Percentiles rank a stretch among this genome's conserved stretches.
Evolutionary conservation across 2,888 invertebrate genomes (phyloP).

Genomic region (Sturmia bella): DNA sequence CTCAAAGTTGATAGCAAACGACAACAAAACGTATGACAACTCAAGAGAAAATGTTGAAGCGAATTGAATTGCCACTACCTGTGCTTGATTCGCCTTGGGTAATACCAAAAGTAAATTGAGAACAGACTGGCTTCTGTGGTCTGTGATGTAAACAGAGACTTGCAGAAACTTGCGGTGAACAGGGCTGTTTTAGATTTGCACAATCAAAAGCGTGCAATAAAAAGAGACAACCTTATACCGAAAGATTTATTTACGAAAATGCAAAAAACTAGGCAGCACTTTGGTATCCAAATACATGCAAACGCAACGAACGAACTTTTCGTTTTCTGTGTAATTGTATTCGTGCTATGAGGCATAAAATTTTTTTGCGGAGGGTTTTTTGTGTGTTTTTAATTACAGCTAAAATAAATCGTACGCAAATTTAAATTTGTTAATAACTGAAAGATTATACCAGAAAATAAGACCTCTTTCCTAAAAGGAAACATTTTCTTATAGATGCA

Average conservation of each 20-base stretch:
- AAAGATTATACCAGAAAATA: conserved; percentile 44
- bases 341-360: conserved; percentile 77
- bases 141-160: conserved; percentile 6
- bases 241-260: conserved; percentile 32
- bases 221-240: conserved; percentile 36
- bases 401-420: conserved; percentile 74
- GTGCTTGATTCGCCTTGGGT: too few relatives aligned
- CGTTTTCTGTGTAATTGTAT: conserved; percentile 77
- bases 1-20: too few relatives aligned
- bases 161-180: background rate
- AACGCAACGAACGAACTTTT: conserved; percentile 68
- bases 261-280: conserved; percentile 56
- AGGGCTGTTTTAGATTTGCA: conserved; percentile 22
- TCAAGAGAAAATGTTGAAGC: too few relatives aligned
- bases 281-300: conserved; percentile 64
- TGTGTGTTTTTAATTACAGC: conserved; percentile 76
- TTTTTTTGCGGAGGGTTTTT: conserved; percentile 77
- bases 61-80: too few relatives aligned
- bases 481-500: conserved; percentile 50
- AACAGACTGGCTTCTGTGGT: background rate
- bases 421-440: conserved; percentile 71
- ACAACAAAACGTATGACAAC: too few relatives aligned
- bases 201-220: conserved; percentile 34
- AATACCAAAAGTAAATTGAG: too few relatives aligned
- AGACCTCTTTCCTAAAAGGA: conserved; percentile 43